Base-by-base conservation (phyloP, 2,888 invertebrate genomes). In the Acleris cristana region DNA sequence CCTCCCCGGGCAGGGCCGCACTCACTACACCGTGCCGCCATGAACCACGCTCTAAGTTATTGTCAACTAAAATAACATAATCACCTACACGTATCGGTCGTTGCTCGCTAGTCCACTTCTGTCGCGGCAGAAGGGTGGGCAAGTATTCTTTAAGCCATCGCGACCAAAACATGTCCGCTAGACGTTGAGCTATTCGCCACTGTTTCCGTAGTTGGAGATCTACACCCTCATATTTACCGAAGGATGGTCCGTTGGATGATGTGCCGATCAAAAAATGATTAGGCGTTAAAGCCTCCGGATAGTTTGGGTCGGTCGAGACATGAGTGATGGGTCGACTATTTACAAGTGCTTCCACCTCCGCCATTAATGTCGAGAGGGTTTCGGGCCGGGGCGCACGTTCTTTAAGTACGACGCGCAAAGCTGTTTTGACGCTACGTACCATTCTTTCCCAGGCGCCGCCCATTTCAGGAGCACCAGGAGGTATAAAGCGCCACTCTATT, bases 271-370 rank as follows among this genome's bases (percentile, higher is more conserved):
- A 62, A 54, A 80, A 77, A 70, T 81, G 78, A 44, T 83, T 81
- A 1, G 78, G 79, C 0, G 81, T 81, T 8, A 80, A 62, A 0
- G 76, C 74, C 58, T 80, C 78, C n/a, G 73, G 69, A 14, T 78
- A 74, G 2, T 60, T 44, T 0, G 70, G 64, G 49, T 69, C 67
- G 7, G 6, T 56, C 7, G 71, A 66, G 53, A 72, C 81, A 79
- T 60, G 74, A 86, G 90, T 83, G 59, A 88, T 82, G 69, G 88
- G 87, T 74, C 77, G 88, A 34, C 87, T 60, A 45, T 73, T 73
- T 1, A 73, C 68, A 0, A 64, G 10, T 0, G 54, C 56, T 40
- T 73, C 73, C 7, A 62, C 70, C 53, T 73, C 71, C 12, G 62
- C 56, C 16, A 72, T 21, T 7, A 70, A 23, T 0, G 71, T 74